Conservation (phyloP, 2,888 invertebrate genomes). For the Tipula lateralis region DNA sequence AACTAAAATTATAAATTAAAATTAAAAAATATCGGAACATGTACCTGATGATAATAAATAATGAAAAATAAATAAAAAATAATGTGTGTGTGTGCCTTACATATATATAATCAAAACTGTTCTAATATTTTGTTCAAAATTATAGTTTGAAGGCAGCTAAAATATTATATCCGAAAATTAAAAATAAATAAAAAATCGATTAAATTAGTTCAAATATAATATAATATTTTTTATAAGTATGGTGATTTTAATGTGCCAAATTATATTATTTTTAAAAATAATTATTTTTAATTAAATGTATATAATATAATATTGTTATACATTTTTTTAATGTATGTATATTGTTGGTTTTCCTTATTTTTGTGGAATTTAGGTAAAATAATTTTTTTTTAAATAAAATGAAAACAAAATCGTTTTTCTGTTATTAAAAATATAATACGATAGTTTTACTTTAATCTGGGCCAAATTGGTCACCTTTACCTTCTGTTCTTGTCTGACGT, state of each 20-base stretch:
- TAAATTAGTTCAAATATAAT: slow-evolving; percentile 3
- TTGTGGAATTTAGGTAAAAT: slow-evolving; percentile 14
- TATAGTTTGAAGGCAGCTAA: not conserved
- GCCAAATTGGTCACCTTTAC: too few relatives aligned
- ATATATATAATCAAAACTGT: not conserved
- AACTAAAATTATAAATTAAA: not conserved
- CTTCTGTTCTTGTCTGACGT: too few relatives aligned
- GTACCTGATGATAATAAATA: too few relatives aligned
- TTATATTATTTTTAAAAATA: not conserved
- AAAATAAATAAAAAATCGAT: not conserved
- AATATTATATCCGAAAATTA: not conserved
- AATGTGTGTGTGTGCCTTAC: not conserved
- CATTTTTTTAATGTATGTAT: not conserved
- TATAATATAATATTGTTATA: not conserved
- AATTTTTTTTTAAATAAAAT: not conserved
- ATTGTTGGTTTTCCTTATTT: slow-evolving; percentile 19
- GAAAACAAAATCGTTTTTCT: not conserved
- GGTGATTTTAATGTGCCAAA: slow-evolving; percentile 24
- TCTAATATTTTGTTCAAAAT: not conserved
- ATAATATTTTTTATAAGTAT: not conserved
- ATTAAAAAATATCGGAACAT: not conserved
- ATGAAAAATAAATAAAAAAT: too few relatives aligned
- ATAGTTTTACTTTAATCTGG: too few relatives aligned
- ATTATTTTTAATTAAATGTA: not conserved
- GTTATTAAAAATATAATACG: not conserved